Evolutionary conservation across 1,140 invertebrate genomes (phyloP).

Genomic region (Hypsibius dujardini): DNA sequence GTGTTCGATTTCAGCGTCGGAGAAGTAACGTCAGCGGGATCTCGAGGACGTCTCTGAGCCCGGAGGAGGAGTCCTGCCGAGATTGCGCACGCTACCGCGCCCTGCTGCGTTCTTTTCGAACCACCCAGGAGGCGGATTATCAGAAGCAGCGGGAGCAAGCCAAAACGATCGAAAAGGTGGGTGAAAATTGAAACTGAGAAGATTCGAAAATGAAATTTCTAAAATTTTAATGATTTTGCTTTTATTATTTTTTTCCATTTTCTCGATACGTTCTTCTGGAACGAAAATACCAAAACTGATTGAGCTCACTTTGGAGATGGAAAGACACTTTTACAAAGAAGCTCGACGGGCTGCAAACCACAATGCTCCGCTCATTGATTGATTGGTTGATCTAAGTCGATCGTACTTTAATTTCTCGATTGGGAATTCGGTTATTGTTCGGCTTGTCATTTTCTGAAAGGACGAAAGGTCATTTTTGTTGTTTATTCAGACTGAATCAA

Average conservation of each 20-base stretch:
- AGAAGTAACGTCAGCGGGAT: too few relatives aligned
- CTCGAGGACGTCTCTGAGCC: too few relatives aligned
- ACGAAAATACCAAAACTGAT: too few relatives aligned
- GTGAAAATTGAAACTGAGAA: background rate
- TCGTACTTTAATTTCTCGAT: background rate
- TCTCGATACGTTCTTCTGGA: background rate
- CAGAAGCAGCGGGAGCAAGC: background rate
- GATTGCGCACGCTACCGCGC: constrained; percentile 1
- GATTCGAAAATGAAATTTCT: background rate
- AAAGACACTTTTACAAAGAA: too few relatives aligned
- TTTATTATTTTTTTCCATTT: background rate
- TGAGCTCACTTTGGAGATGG: too few relatives aligned
- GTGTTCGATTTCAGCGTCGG: too few relatives aligned
- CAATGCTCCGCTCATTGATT: background rate
- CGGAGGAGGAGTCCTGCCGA: background rate
- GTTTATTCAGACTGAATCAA: background rate
- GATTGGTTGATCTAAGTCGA: background rate
- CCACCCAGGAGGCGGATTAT: constrained; percentile 10
- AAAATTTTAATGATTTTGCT: constrained; percentile 7
- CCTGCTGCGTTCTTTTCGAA: constrained; percentile 1
- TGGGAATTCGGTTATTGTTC: too few relatives aligned
- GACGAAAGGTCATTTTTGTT: too few relatives aligned
- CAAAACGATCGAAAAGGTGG: constrained; percentile 2
- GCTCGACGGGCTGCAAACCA: background rate
- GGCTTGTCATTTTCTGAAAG: too few relatives aligned